Conservation (phyloP, 2,797 vertebrate species). For the Hippoglossus hippoglossus region DNA sequence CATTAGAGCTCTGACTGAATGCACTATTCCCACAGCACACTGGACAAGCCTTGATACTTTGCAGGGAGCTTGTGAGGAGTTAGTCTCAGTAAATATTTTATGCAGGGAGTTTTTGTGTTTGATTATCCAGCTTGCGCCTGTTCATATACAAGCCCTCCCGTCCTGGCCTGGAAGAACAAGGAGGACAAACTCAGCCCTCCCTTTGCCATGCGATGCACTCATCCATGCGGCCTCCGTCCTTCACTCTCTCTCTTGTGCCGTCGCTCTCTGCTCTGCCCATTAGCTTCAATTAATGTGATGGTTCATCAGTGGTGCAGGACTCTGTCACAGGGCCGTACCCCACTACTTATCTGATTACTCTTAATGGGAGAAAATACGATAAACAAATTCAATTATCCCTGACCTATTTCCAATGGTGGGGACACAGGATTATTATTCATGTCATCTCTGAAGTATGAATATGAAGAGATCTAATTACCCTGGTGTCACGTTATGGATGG, state of each 20-base stretch:
- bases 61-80: constrained; percentile 40
- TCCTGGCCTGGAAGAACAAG: constrained; percentile 41
- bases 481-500: constrained; percentile 72
- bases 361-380: constrained; percentile 82
- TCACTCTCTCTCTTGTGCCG: constrained; percentile 48
- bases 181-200: constrained; percentile 52
- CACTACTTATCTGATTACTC: constrained; percentile 81
- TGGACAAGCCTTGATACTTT: constrained; percentile 16
- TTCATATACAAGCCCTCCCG: constrained; percentile 20
- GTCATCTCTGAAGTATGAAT: constrained; percentile 77
- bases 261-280: constrained; percentile 74
- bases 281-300: constrained; percentile 86
- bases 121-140: constrained; percentile 51
- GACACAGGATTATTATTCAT: constrained; percentile 75
- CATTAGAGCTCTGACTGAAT: constrained; percentile 12
- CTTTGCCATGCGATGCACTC: constrained; percentile 63
- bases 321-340: constrained; percentile 77
- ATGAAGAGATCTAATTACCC: constrained; percentile 81
- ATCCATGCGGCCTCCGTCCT: constrained; percentile 65
- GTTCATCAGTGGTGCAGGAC: constrained; percentile 77
- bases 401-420: constrained; percentile 82
- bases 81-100: constrained; percentile 66
- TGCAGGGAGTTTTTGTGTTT: constrained; percentile 52
- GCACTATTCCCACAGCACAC: constrained; percentile 5
- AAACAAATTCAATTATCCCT: constrained; percentile 85